Evolutionary conservation across 2,797 vertebrate species (phyloP).

Genomic region (Rhinichthys osculus): DNA sequence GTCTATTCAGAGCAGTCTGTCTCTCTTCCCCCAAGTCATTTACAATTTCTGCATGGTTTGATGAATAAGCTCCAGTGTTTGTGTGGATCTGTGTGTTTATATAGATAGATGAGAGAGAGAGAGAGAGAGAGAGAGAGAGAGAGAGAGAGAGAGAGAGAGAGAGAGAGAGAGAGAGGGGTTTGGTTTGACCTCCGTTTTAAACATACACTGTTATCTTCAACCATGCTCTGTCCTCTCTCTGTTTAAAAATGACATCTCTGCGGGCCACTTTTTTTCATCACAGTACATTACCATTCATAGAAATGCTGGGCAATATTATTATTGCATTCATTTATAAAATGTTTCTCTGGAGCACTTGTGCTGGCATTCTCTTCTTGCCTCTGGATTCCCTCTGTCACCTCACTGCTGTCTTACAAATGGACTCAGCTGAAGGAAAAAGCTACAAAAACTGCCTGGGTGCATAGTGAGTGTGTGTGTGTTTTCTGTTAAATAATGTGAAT

Average conservation of each 20-base stretch:
- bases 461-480: constrained; percentile 22
- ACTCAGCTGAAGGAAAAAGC: neutral
- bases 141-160: neutral
- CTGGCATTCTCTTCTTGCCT: constrained; percentile 34
- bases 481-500: constrained; percentile 74
- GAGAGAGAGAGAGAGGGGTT: constrained; percentile 14
- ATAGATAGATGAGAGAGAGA: constrained; percentile 14
- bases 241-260: constrained; percentile 37
- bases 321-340: constrained; percentile 41
- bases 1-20: constrained; percentile 50
- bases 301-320: constrained; percentile 23
- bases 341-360: constrained; percentile 19
- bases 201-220: constrained; percentile 26
- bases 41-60: constrained; percentile 65
- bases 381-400: constrained; percentile 35
- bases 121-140: neutral
- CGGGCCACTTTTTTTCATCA: constrained; percentile 6
- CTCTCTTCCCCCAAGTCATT: constrained; percentile 60
- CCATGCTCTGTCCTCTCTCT: constrained; percentile 14
- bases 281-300: constrained; percentile 46
- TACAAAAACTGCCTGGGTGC: constrained; percentile 13
- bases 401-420: constrained; percentile 27
- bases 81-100: constrained; percentile 44
- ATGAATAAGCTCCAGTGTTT: constrained; percentile 53
- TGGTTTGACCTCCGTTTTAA: constrained; percentile 37